A percentile compares a stretch with the other conserved stretches of the same genome.
phyloP scores from a whole-genome alignment of 2,797 vertebrate species.

The Australoheros facetus region DNA sequence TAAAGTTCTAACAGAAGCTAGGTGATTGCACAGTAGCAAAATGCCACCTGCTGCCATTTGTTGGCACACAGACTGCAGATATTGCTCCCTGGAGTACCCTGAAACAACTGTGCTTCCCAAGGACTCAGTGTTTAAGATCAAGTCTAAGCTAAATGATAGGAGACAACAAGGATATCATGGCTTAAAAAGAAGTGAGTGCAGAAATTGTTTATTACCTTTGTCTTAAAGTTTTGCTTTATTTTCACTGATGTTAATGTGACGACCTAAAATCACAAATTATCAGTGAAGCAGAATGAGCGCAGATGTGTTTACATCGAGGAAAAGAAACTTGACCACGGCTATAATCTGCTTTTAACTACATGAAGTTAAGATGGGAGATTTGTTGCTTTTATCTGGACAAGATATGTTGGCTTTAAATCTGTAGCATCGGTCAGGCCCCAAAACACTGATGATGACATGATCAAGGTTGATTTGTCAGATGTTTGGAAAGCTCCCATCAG shows the following conservation, averaged over 20 bases:
- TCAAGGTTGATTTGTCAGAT: not conserved
- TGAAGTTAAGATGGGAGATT: not conserved
- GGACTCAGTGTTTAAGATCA: slow-evolving; percentile 75
- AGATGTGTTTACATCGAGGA: not conserved
- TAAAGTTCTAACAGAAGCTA: slow-evolving; percentile 78
- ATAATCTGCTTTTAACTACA: not conserved
- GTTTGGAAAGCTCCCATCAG: not conserved
- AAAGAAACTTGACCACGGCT: not conserved
- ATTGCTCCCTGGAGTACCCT: slow-evolving; percentile 80
- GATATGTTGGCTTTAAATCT: not conserved
- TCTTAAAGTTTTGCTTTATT: not conserved
- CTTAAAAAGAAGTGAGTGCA: slow-evolving; percentile 62
- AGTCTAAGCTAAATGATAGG: slow-evolving; percentile 82
- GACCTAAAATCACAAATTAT: not conserved
- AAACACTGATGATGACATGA: not conserved
- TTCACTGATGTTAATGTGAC: not conserved
- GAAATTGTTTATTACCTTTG: not conserved
- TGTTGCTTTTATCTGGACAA: not conserved
- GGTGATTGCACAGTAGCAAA: slow-evolving; percentile 69
- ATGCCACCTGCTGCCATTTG: slow-evolving; percentile 83
- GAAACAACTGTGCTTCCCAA: slow-evolving; percentile 75
- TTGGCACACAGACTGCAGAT: slow-evolving; percentile 84
- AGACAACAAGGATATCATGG: slow-evolving; percentile 74
- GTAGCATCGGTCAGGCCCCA: not conserved
- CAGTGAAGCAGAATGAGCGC: not conserved